Evolutionary conservation across 2,888 invertebrate species (phyloP).

Genomic region (Chaetogeoica ovagalla): DNA sequence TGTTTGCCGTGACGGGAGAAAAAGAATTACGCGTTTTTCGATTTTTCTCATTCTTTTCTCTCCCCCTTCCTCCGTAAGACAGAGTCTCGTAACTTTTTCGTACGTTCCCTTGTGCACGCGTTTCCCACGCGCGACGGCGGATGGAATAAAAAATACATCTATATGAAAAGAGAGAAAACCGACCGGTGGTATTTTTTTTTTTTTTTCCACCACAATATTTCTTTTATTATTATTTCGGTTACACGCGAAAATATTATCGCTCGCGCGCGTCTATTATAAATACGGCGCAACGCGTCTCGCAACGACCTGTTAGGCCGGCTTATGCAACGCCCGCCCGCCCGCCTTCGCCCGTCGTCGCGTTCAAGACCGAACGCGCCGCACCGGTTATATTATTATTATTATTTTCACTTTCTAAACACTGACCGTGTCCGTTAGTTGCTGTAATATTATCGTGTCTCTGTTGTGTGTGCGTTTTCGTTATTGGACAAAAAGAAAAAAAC

Average conservation of each 20-base stretch:
- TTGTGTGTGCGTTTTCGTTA: slow-evolving; percentile 40
- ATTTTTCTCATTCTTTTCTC: no score
- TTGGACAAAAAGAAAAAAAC: slow-evolving; percentile 23
- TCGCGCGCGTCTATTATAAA: no score
- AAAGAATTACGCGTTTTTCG: no score
- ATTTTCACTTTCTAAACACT: slow-evolving; percentile 53
- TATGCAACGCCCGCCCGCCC: no score
- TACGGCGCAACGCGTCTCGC: slow-evolving; percentile 23
- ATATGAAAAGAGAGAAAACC: slow-evolving; percentile 1
- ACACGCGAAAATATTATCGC: slow-evolving; percentile 35
- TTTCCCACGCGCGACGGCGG: no score
- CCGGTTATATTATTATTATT: slow-evolving; percentile 27
- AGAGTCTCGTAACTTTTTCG: no score
- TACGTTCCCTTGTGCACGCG: no score
- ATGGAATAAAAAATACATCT: no score
- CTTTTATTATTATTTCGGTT: slow-evolving; percentile 1
- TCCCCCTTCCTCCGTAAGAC: no score
- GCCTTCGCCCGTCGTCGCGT: slow-evolving; percentile 35
- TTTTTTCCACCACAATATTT: not conserved
- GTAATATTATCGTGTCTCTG: slow-evolving; percentile 25
- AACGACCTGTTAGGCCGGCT: not conserved
- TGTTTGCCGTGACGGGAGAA: no score
- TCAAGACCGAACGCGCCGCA: slow-evolving; percentile 28
- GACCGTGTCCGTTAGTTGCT: slow-evolving; percentile 52
- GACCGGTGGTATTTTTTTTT: slow-evolving; percentile 29